Evolutionary conservation across 2,113 vertebrate species (phyloP).

Genomic region (Epinephelus lanceolatus): DNA sequence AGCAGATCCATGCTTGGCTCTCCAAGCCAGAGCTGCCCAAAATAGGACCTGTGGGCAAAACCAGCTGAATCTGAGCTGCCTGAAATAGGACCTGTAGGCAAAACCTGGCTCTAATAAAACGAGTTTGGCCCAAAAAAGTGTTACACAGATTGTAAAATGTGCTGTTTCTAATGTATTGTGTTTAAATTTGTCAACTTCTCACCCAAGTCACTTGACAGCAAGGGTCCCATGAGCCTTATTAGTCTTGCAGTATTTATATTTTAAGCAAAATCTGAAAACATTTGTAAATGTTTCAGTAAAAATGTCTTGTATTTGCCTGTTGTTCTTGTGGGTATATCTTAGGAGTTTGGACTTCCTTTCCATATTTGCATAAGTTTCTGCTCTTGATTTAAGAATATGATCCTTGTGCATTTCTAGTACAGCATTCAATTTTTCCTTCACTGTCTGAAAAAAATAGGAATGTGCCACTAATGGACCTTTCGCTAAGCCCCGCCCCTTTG

Average conservation of each 20-base stretch:
- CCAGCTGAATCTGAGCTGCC: constrained; percentile 42
- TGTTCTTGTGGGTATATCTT: not conserved
- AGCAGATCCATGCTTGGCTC: constrained; percentile 37
- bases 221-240: not conserved
- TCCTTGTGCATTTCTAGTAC: no score
- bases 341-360: not conserved
- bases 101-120: constrained; percentile 41
- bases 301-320: not conserved
- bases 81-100: constrained; percentile 61
- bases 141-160: constrained; percentile 41
- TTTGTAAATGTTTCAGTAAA: not conserved
- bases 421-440: no score
- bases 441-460: no score
- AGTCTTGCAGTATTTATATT: not conserved
- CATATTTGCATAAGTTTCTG: not conserved
- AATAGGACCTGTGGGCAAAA: constrained; percentile 68
- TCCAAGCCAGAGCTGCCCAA: constrained; percentile 49
- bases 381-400: no score
- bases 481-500: no score
- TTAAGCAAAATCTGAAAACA: not conserved
- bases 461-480: no score
- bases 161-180: not conserved
- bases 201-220: not conserved
- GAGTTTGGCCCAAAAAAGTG: constrained; percentile 39
- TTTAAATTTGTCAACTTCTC: constrained; percentile 22